phyloP scores from a whole-genome alignment of 2,888 invertebrate genomes.

The Tipula lateralis region DNA sequence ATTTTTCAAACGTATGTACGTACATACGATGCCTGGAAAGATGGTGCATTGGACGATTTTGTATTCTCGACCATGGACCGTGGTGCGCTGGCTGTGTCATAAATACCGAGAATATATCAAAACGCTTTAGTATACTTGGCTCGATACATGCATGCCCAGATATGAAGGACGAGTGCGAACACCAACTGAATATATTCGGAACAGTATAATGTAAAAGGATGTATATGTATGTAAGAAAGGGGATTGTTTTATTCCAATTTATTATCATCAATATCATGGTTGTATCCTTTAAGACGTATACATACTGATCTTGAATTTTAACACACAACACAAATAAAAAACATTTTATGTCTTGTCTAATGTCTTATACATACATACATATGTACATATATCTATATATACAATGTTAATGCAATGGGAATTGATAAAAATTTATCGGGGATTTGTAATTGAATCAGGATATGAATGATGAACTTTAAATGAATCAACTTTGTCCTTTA shows the following conservation, averaged over 20 bases:
- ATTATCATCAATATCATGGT: neutral
- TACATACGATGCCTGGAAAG: neutral
- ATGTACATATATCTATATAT: neutral
- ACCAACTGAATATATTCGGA: no score
- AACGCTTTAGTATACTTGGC: neutral
- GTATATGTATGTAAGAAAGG: neutral
- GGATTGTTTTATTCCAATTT: neutral
- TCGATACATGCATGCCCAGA: neutral
- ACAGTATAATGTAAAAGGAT: neutral
- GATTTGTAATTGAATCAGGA: neutral
- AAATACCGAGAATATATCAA: neutral
- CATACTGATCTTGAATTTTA: neutral
- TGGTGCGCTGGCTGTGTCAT: no score
- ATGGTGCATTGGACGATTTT: neutral
- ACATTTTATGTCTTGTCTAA: neutral
- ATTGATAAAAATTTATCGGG: neutral
- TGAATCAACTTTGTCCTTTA: no score
- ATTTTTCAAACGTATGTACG: neutral
- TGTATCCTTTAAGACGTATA: neutral
- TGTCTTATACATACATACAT: neutral
- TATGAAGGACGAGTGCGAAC: no score
- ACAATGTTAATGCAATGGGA: neutral
- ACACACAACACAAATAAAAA: constrained; percentile 14
- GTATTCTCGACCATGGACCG: neutral
- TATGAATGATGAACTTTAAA: neutral